phyloP scores from a whole-genome alignment of 2,888 invertebrate species.

The Automeris io region DNA sequence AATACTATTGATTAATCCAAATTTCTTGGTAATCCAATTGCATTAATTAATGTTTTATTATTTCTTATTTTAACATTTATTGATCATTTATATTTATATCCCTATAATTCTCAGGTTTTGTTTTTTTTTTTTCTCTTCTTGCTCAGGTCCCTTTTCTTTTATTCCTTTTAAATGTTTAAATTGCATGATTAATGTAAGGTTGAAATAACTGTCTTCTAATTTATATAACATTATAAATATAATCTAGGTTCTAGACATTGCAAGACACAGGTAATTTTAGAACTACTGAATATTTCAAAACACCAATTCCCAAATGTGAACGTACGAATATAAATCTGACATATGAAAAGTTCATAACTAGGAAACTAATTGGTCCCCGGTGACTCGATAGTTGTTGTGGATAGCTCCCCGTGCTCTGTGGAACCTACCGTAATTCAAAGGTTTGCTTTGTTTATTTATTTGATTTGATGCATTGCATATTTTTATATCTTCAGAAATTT shows the following conservation, averaged over 20 bases:
- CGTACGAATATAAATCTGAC: constrained; percentile 42
- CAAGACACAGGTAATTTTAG: constrained; percentile 18
- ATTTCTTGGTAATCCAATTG: too few relatives aligned
- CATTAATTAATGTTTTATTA: too few relatives aligned
- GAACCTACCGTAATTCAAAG: constrained; percentile 20
- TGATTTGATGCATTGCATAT: constrained; percentile 6
- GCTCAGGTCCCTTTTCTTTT: too few relatives aligned
- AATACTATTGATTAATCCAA: too few relatives aligned
- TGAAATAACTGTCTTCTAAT: too few relatives aligned
- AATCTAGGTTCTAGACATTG: constrained; percentile 9
- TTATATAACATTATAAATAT: not conserved
- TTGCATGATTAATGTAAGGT: too few relatives aligned
- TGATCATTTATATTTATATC: too few relatives aligned
- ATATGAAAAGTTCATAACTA: constrained; percentile 56
- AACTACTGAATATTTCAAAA: constrained; percentile 24
- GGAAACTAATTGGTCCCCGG: constrained; percentile 56
- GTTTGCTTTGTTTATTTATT: constrained; percentile 16
- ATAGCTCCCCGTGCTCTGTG: constrained; percentile 36
- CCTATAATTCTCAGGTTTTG: too few relatives aligned
- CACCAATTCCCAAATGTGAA: constrained; percentile 27
- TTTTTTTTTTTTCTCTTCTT: too few relatives aligned
- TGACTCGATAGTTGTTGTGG: constrained; percentile 41
- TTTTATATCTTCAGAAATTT: not conserved
- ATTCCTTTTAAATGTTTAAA: too few relatives aligned
- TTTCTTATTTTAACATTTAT: too few relatives aligned